Evolutionary conservation across 2,113 vertebrate genomes (phyloP).

Genomic region (Campylomormyrus numenius): DNA sequence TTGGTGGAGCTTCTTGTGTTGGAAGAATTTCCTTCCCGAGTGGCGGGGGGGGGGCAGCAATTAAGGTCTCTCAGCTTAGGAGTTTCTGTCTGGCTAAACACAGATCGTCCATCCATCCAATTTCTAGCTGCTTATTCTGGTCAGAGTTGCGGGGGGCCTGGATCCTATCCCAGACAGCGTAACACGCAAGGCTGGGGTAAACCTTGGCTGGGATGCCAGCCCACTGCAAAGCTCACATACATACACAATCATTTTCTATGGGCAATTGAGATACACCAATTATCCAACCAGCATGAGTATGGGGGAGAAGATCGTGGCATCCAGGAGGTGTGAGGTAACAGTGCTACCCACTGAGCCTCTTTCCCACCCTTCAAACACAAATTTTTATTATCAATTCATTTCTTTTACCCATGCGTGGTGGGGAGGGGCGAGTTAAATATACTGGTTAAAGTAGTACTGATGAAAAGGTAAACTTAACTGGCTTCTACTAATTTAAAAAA

Average conservation of each 20-base stretch:
- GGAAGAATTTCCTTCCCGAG: background rate
- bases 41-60: background rate
- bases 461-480: background rate
- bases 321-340: background rate
- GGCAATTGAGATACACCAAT: background rate
- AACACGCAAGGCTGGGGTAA: background rate
- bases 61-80: background rate
- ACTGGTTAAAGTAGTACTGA: background rate
- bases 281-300: background rate
- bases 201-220: background rate
- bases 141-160: background rate
- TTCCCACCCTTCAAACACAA: background rate
- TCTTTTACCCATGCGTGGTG: background rate
- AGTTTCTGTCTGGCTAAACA: background rate
- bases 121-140: background rate
- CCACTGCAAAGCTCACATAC: background rate
- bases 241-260: background rate
- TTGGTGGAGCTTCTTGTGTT: background rate
- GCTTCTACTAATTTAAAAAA: background rate
- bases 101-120: background rate
- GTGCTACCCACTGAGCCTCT: background rate
- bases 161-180: background rate
- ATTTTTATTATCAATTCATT: background rate
- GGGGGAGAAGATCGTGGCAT: background rate
- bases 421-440: background rate